Conservation (phyloP, 2,888 invertebrate genomes). For the Sinelater perroti region DNA sequence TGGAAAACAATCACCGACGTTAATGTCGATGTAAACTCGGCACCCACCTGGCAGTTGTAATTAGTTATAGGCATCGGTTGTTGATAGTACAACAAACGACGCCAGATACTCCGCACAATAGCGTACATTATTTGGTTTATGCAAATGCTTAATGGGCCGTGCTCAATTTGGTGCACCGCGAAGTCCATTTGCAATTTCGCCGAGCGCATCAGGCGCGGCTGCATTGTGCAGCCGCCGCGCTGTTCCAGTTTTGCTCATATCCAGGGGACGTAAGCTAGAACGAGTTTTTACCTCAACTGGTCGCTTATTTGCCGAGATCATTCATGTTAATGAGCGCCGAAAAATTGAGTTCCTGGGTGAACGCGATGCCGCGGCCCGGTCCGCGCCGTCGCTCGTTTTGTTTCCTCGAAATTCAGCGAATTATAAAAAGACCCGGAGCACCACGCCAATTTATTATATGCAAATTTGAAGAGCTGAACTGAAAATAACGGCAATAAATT, state of each 20-base stretch:
- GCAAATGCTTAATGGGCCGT: constrained; percentile 12
- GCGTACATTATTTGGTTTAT: constrained; percentile 12
- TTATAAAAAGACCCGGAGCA: constrained; percentile 21
- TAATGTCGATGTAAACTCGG: constrained; percentile 7
- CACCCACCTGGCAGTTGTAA: constrained; percentile 9
- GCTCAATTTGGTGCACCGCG: constrained; percentile 2
- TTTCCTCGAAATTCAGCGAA: constrained; percentile 1
- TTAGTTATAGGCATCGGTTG: too few relatives aligned
- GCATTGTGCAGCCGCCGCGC: neutral
- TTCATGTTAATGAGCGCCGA: too few relatives aligned
- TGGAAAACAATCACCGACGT: constrained; percentile 3
- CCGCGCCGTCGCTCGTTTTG: neutral
- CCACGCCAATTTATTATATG: constrained; percentile 50
- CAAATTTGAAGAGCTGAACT: constrained; percentile 52
- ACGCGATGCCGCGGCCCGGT: neutral
- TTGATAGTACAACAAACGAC: constrained; percentile 10
- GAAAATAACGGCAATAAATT: constrained; percentile 53
- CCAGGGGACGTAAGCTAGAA: too few relatives aligned
- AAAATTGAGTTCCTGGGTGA: too few relatives aligned
- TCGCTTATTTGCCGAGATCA: too few relatives aligned
- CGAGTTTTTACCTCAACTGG: too few relatives aligned
- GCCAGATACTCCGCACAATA: constrained; percentile 13
- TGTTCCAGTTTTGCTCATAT: too few relatives aligned
- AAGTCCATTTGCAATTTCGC: constrained; percentile 12
- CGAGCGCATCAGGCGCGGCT: neutral